A percentile compares a stretch with the other conserved stretches of the same genome.
phyloP scores from a whole-genome alignment of 2,888 invertebrate species.

The Epinotia demarniana region DNA sequence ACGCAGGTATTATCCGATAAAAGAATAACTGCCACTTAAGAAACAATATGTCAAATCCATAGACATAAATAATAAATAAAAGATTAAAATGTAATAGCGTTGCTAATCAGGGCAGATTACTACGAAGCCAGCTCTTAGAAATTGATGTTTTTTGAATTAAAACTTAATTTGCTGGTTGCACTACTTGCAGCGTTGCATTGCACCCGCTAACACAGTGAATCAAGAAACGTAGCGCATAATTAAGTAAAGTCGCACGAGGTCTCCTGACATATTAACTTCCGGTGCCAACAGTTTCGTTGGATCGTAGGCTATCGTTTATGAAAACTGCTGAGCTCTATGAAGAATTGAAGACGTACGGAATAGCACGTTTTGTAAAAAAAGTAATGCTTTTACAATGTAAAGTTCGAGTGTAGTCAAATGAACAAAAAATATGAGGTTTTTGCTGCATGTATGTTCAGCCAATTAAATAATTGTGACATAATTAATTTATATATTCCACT shows the following conservation, averaged over 20 bases:
- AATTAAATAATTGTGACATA: too few relatives aligned
- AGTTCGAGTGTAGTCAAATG: too few relatives aligned
- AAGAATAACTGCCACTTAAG: background rate
- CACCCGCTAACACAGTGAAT: slow-evolving; percentile 1
- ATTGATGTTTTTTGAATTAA: slow-evolving; percentile 7
- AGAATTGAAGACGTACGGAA: too few relatives aligned
- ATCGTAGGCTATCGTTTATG: background rate
- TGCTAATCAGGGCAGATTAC: background rate
- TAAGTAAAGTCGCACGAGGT: too few relatives aligned
- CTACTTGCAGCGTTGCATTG: background rate
- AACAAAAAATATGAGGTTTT: too few relatives aligned
- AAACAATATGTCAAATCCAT: background rate
- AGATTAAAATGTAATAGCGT: background rate
- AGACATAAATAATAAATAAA: background rate
- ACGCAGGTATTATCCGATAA: slow-evolving; percentile 34
- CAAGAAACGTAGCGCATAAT: slow-evolving; percentile 1
- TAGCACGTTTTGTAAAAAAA: too few relatives aligned
- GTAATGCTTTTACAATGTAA: too few relatives aligned
- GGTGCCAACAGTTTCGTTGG: background rate
- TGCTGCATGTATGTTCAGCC: too few relatives aligned
- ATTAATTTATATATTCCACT: too few relatives aligned
- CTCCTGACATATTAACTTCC: too few relatives aligned
- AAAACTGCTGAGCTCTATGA: background rate
- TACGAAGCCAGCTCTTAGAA: background rate
- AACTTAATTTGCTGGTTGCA: background rate